Evolutionary conservation across 2,797 vertebrate genomes (phyloP).

Genomic region (Diceros bicornis): DNA sequence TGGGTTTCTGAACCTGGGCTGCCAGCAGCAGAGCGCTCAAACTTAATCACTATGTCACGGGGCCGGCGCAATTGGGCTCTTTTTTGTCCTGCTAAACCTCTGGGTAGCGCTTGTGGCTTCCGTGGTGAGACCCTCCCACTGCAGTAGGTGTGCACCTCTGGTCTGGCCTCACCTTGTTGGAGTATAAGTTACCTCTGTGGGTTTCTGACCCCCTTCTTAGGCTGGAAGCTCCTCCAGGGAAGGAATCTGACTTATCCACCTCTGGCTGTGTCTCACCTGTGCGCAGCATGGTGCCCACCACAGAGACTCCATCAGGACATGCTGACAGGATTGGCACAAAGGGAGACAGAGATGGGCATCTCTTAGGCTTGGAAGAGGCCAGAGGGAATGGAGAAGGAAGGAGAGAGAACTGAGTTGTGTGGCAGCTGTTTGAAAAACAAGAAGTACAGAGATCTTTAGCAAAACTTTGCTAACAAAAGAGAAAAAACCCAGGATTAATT

Average conservation of each 20-base stretch:
- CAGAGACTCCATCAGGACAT: no score
- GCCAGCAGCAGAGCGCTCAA: no score
- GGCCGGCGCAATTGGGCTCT: no score
- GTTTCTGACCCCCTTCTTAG: neutral
- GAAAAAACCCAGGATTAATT: neutral
- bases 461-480: neutral
- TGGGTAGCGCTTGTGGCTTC: neutral
- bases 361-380: neutral
- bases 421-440: neutral
- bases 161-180: neutral
- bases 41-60: no score
- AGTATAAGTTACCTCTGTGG: neutral
- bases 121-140: fast-evolving
- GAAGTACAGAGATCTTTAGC: neutral
- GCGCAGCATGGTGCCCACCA: neutral
- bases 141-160: no score
- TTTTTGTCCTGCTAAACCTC: neutral
- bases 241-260: neutral
- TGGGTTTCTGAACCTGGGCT: no score
- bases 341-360: neutral
- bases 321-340: no score
- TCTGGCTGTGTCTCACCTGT: neutral
- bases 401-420: neutral
- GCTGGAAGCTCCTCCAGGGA: neutral
- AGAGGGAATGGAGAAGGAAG: neutral